These are phyloP conservation scores for Crocodylus rhombifer DNA, from an alignment of 2,797 vertebrate genomes.

Conservation along the genomic window DNA sequence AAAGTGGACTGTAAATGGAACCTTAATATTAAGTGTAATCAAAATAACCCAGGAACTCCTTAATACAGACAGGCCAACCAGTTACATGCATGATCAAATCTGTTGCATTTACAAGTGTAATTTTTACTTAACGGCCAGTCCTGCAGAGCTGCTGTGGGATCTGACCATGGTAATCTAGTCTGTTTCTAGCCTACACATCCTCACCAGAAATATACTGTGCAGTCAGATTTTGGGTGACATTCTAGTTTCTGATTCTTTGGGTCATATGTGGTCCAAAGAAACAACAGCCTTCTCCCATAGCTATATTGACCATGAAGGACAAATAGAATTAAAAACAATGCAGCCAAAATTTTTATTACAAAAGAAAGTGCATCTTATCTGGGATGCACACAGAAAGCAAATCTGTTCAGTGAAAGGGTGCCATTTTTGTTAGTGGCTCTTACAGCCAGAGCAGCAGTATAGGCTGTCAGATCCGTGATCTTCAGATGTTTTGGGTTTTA, in stretches of 20 bases:
- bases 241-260: not conserved
- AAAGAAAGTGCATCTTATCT: not conserved
- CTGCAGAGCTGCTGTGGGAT: not conserved
- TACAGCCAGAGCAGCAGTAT: not conserved
- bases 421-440: not conserved
- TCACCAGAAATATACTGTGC: not conserved
- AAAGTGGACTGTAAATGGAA: conserved; percentile 11
- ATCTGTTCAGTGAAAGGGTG: not conserved
- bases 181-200: not conserved
- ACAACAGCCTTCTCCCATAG: not conserved
- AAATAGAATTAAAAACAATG: not conserved
- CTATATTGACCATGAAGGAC: not conserved
- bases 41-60: not conserved
- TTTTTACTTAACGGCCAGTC: not conserved
- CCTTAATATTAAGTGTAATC: not conserved
- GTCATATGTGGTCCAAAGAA: too few relatives aligned
- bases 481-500: not conserved
- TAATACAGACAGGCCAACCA: not conserved
- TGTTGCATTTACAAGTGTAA: not conserved
- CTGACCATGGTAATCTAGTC: not conserved
- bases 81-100: not conserved
- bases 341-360: not conserved
- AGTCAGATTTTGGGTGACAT: not conserved
- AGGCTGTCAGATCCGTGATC: not conserved
- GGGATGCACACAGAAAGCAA: not conserved